Conservation (phyloP, 2,888 invertebrate genomes). For the Eupeodes latifasciatus region DNA sequence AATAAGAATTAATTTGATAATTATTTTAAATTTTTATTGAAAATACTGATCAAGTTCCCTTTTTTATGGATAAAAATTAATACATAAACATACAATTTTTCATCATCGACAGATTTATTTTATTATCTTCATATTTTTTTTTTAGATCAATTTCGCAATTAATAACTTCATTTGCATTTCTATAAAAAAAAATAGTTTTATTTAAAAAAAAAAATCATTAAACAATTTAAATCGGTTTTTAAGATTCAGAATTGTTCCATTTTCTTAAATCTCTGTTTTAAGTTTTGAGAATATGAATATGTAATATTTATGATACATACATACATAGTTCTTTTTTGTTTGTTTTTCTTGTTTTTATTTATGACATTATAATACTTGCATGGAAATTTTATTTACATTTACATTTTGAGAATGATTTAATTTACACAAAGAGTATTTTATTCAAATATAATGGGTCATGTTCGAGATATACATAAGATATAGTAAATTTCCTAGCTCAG, state of each 20-base stretch:
- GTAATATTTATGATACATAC: neutral
- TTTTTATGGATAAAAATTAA: slow-evolving; percentile 41
- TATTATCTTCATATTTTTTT: slow-evolving; percentile 39
- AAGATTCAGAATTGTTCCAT: slow-evolving; percentile 42
- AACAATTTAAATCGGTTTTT: slow-evolving; percentile 38
- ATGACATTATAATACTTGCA: slow-evolving; percentile 63
- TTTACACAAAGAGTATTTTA: slow-evolving; percentile 72
- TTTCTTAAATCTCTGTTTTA: slow-evolving; percentile 15
- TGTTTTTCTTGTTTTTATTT: slow-evolving; percentile 49
- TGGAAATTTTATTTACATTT: slow-evolving; percentile 74
- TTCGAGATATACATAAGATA: neutral
- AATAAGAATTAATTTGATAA: slow-evolving; percentile 68
- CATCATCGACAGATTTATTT: slow-evolving; percentile 20
- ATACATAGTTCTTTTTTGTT: neutral
- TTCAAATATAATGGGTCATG: slow-evolving; percentile 17
- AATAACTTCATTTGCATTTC: slow-evolving; percentile 26
- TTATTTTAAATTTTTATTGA: slow-evolving; percentile 56
- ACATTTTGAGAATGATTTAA: slow-evolving; percentile 70
- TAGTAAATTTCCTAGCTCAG: slow-evolving; percentile 35
- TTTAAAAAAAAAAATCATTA: slow-evolving; percentile 21
- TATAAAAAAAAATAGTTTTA: slow-evolving; percentile 52
- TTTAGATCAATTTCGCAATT: slow-evolving; percentile 38
- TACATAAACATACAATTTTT: slow-evolving; percentile 29
- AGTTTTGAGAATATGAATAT: slow-evolving; percentile 59
- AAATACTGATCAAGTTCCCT: slow-evolving; percentile 73